phyloP scores from a whole-genome alignment of 2,888 invertebrate genomes.

The Perizoma flavofasciatum region DNA sequence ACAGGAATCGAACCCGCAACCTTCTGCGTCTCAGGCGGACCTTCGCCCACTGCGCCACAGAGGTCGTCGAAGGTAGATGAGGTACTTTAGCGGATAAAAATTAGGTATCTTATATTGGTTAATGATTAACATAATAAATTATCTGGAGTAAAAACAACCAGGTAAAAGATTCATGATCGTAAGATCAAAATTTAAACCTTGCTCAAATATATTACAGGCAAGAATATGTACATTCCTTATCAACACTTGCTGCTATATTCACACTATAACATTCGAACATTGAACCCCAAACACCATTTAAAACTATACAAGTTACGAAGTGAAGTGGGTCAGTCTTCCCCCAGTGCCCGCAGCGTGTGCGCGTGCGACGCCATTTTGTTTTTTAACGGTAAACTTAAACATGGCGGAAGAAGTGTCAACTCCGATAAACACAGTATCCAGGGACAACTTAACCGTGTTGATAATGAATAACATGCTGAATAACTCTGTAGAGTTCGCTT shows the following conservation, averaged over 20 bases:
- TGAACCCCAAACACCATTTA: not conserved
- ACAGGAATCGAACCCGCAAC: too few species aligned
- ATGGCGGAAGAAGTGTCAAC: slow-evolving; percentile 61
- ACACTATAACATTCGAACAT: not conserved
- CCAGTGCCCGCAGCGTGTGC: slow-evolving; percentile 14
- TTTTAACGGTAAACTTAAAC: slow-evolving; percentile 33
- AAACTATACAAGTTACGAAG: not conserved
- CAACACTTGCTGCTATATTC: slow-evolving; percentile 6
- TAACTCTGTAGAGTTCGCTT: slow-evolving; percentile 57
- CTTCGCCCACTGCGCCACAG: too few species aligned
- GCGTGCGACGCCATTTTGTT: slow-evolving; percentile 30
- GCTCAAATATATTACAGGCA: not conserved
- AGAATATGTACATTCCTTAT: not conserved
- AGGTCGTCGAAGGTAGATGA: too few species aligned
- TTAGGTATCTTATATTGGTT: too few species aligned
- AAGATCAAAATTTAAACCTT: not conserved
- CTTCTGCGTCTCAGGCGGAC: too few species aligned
- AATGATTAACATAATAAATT: too few species aligned
- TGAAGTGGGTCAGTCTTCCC: slow-evolving; percentile 16
- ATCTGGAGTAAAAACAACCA: too few species aligned
- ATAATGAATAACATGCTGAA: slow-evolving; percentile 66
- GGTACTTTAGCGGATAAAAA: too few species aligned
- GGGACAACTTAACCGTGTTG: slow-evolving; percentile 60
- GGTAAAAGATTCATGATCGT: too few species aligned
- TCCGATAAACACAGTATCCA: slow-evolving; percentile 60